Percentiles rank a stretch among this genome's conserved stretches.
phyloP scores from a whole-genome alignment of 2,113 vertebrate species.

The Gadus macrocephalus region DNA sequence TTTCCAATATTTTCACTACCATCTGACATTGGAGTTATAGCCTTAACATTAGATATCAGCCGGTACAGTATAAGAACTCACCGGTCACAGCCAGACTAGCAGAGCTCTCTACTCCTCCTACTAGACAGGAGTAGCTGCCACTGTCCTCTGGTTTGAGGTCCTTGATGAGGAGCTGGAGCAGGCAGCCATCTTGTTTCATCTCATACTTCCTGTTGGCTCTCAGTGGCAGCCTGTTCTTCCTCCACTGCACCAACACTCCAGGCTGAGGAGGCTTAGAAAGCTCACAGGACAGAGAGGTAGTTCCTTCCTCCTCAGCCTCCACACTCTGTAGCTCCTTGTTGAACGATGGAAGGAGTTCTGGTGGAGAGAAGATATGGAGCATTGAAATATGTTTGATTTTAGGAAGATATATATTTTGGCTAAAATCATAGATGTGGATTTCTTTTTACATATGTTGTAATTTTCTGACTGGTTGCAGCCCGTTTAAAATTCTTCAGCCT shows the following conservation, averaged over 20 bases:
- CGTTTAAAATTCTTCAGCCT: no score
- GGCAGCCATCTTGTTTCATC: slow-evolving; percentile 59
- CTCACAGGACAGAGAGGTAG: slow-evolving; percentile 64
- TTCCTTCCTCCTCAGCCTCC: slow-evolving; percentile 64
- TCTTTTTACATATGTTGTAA: no score
- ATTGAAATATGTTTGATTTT: background rate
- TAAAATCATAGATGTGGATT: no score
- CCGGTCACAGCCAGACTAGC: slow-evolving; percentile 74
- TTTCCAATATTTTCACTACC: no score
- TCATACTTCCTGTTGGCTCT: slow-evolving; percentile 66
- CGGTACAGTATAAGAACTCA: no score
- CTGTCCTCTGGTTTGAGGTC: slow-evolving; percentile 64
- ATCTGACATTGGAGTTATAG: no score
- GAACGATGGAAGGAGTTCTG: slow-evolving; percentile 50
- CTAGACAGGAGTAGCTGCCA: slow-evolving; percentile 71
- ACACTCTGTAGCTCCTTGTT: slow-evolving; percentile 65
- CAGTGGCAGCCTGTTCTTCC: slow-evolving; percentile 47
- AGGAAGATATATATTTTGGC: background rate
- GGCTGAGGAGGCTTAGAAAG: slow-evolving; percentile 49
- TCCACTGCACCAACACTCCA: slow-evolving; percentile 39
- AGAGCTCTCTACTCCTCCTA: slow-evolving; percentile 51
- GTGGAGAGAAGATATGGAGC: background rate
- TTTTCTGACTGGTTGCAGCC: no score
- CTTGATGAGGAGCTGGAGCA: slow-evolving; percentile 64
- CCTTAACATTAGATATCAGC: no score